A percentile compares a stretch with the other conserved stretches of the same genome.
Evolutionary conservation across 2,113 vertebrate species (phyloP).

Genomic region (Ia io): DNA sequence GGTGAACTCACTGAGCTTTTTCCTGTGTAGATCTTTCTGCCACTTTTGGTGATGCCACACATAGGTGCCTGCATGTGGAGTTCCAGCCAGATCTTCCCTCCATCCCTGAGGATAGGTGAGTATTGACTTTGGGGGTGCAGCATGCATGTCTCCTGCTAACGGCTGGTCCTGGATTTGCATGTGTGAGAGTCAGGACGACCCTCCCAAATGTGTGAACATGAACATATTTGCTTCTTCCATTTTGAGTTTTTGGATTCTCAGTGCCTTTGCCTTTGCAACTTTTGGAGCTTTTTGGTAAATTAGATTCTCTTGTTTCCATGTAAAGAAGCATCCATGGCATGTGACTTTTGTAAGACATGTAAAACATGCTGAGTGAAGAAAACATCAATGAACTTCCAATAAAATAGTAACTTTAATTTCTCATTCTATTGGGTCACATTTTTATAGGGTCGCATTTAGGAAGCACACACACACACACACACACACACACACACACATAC

Average conservation of each 20-base stretch:
- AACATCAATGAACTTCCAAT: background rate
- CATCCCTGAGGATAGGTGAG: rapidly evolving
- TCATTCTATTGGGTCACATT: background rate
- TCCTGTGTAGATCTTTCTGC: background rate
- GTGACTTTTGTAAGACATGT: background rate
- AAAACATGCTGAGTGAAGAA: background rate
- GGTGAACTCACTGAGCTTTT: background rate
- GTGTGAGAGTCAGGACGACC: background rate
- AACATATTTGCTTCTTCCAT: background rate
- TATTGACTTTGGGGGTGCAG: rapidly evolving
- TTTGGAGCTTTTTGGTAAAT: background rate
- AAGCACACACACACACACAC: too few relatives aligned
- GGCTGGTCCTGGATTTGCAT: background rate
- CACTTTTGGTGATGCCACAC: background rate
- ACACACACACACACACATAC: too few relatives aligned
- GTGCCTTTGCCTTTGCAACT: background rate
- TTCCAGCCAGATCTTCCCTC: background rate
- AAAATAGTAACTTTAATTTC: background rate
- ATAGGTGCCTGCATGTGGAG: rapidly evolving
- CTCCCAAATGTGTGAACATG: background rate
- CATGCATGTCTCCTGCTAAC: background rate
- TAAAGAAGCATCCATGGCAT: background rate
- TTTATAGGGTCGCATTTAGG: background rate
- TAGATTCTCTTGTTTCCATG: background rate
- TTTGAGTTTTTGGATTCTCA: background rate